These are phyloP conservation scores for Tokudaia tokunoshimensis DNA, from an alignment of 2,797 vertebrate genomes.

Conservation along the genomic window DNA sequence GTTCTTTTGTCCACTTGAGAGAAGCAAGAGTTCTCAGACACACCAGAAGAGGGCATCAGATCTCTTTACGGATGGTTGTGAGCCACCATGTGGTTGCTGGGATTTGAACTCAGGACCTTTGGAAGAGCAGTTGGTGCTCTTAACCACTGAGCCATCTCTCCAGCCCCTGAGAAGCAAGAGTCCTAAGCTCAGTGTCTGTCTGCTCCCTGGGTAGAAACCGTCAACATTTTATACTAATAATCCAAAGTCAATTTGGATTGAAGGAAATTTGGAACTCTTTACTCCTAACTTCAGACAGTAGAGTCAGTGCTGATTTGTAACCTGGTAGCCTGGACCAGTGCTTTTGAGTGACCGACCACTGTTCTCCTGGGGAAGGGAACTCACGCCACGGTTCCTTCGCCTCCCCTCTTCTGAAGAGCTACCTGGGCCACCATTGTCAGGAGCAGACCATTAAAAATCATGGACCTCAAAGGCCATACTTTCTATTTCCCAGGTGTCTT, in stretches of 20 bases:
- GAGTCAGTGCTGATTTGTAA: not conserved
- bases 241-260: not conserved
- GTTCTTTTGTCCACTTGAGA: not conserved
- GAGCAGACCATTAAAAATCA: not conserved
- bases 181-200: conserved; percentile 9
- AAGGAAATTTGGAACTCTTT: not conserved
- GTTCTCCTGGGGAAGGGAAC: not conserved
- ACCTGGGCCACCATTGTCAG: too few species aligned
- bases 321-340: too few species aligned
- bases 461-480: not conserved
- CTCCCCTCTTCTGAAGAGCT: not conserved
- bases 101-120: too few species aligned
- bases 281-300: not conserved
- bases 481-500: not conserved
- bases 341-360: rapidly evolving
- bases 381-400: too few species aligned
- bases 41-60: too few species aligned
- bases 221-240: not conserved
- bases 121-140: too few species aligned
- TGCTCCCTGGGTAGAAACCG: not conserved
- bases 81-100: too few species aligned
- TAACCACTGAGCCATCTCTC: too few species aligned
- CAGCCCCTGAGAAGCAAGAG: not conserved
- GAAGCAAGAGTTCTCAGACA: not conserved
- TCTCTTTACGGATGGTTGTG: too few species aligned